Evolutionary conservation across 2,113 vertebrate genomes (phyloP).

Genomic region (Dendropsophus ebraccatus): DNA sequence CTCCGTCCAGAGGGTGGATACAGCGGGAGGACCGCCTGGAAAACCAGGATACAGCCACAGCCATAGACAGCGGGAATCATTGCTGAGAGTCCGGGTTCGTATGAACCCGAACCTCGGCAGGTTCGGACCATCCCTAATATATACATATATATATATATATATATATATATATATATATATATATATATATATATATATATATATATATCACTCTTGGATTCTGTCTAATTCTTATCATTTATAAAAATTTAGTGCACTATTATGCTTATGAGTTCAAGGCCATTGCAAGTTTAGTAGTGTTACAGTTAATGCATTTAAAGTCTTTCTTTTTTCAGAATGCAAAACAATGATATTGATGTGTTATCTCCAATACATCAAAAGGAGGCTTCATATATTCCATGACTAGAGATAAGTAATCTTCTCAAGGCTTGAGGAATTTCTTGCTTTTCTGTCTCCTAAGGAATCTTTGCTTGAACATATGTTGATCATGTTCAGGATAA

Average conservation of each 20-base stretch:
- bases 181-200: no score
- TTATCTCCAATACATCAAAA: constrained; percentile 42
- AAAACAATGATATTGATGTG: constrained; percentile 28
- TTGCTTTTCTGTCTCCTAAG: neutral
- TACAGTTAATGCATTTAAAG: constrained; percentile 19
- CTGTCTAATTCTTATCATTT: neutral
- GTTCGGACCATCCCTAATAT: no score
- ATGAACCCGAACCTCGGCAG: no score
- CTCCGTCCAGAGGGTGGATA: no score
- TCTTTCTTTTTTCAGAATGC: constrained; percentile 11
- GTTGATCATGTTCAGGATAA: neutral
- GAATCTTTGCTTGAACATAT: neutral
- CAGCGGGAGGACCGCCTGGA: no score
- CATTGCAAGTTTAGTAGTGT: neutral
- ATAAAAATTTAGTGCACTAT: neutral
- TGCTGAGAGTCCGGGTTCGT: no score
- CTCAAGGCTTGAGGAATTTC: neutral
- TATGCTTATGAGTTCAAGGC: neutral
- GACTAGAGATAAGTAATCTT: constrained; percentile 1
- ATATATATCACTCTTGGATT: neutral
- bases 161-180: no score
- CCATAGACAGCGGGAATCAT: no score
- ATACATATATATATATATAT: no score
- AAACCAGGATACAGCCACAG: no score
- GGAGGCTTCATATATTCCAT: constrained; percentile 29